Percentiles rank a stretch among this genome's conserved stretches.
Evolutionary conservation across 2,113 vertebrate species (phyloP).

Genomic region (Cochlearius cochlearius): DNA sequence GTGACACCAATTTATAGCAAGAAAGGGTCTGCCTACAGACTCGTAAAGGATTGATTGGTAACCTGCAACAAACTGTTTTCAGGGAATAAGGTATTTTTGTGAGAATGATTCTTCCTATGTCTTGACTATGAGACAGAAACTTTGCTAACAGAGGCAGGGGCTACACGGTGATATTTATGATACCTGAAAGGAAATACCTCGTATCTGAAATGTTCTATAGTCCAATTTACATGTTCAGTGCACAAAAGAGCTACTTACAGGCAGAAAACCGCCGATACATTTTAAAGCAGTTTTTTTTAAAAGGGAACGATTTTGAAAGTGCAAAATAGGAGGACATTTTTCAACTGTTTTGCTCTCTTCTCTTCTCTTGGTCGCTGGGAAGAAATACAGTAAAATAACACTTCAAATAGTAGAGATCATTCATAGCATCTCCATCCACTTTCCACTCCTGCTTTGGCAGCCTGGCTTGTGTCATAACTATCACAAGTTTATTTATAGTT

Average conservation of each 20-base stretch:
- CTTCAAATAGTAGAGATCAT: not conserved
- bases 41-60: not conserved
- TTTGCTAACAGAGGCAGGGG: not conserved
- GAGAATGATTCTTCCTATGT: not conserved
- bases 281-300: not conserved
- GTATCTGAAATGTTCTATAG: not conserved
- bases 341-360: not conserved
- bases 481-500: slow-evolving; percentile 42
- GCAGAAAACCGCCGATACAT: not conserved
- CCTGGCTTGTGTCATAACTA: not conserved
- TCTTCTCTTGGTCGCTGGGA: not conserved
- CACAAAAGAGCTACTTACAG: not conserved
- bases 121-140: not conserved
- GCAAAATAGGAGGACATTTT: not conserved
- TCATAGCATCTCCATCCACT: slow-evolving; percentile 19
- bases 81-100: not conserved
- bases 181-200: not conserved
- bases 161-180: not conserved
- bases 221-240: slow-evolving; percentile 7
- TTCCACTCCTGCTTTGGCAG: not conserved
- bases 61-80: not conserved
- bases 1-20: not conserved
- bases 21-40: not conserved
- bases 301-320: not conserved
- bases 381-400: not conserved